phyloP scores from a whole-genome alignment of 2,888 invertebrate species.

The Actias luna region DNA sequence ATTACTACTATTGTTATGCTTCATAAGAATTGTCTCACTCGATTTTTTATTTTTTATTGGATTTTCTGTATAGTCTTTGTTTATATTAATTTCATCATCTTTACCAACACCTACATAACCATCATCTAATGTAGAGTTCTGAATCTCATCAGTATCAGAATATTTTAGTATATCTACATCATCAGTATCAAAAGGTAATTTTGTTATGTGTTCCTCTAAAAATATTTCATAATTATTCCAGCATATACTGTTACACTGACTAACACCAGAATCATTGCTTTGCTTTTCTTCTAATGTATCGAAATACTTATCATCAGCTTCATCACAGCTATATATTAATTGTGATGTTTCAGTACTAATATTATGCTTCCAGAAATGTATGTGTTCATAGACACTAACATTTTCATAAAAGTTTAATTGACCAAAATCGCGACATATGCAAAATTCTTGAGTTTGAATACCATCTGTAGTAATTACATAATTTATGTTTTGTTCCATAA shows the following conservation, averaged over 20 bases:
- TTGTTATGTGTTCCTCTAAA: neutral
- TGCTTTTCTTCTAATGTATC: slow-evolving; percentile 24
- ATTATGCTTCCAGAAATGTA: slow-evolving; percentile 56
- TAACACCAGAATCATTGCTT: slow-evolving; percentile 26
- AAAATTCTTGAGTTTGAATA: slow-evolving; percentile 40
- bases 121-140: neutral
- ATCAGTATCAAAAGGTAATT: neutral
- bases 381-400: slow-evolving; percentile 51
- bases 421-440: slow-evolving; percentile 67
- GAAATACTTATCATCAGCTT: slow-evolving; percentile 21
- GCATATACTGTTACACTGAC: slow-evolving; percentile 20
- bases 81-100: neutral
- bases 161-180: neutral
- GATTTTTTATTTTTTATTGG: neutral
- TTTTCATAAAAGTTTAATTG: slow-evolving; percentile 44
- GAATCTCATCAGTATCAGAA: neutral
- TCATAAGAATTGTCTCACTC: neutral
- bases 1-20: neutral
- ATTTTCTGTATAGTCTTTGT: neutral
- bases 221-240: slow-evolving; percentile 16
- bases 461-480: slow-evolving; percentile 12
- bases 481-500: neutral
- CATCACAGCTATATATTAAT: slow-evolving; percentile 52
- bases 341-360: slow-evolving; percentile 37
- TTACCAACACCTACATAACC: neutral